Conservation (phyloP, 2,888 invertebrate species). For the Endomychus coccineus region DNA sequence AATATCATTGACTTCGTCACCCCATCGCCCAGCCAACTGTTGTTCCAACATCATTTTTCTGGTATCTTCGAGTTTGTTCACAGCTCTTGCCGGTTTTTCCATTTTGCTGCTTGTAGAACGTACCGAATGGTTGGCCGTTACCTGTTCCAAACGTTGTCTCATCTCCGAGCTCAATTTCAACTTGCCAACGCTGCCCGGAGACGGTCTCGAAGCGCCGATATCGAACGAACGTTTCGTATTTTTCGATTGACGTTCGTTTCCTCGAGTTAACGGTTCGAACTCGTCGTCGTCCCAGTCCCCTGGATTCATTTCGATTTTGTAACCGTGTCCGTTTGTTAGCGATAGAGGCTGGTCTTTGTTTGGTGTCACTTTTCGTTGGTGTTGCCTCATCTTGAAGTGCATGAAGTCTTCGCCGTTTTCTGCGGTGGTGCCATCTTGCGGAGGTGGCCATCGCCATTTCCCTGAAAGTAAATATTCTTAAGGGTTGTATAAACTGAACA, state of each 20-base stretch:
- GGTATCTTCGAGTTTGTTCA: slow-evolving; percentile 78
- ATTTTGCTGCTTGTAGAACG: slow-evolving; percentile 64
- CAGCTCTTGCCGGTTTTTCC: slow-evolving; percentile 63
- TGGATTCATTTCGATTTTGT: slow-evolving; percentile 29
- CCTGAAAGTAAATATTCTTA: too few species aligned
- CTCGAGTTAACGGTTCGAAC: slow-evolving; percentile 47
- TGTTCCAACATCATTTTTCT: slow-evolving; percentile 78
- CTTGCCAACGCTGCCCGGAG: slow-evolving; percentile 85
- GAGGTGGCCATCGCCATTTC: slow-evolving; percentile 96
- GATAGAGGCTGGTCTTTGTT: slow-evolving; percentile 45
- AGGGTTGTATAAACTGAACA: too few species aligned
- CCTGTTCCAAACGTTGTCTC: slow-evolving; percentile 80
- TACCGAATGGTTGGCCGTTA: slow-evolving; percentile 82
- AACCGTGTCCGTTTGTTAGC: slow-evolving; percentile 28
- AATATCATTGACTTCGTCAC: slow-evolving; percentile 52
- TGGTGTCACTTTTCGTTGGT: slow-evolving; percentile 71
- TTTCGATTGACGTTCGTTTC: slow-evolving; percentile 5
- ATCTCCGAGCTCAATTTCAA: slow-evolving; percentile 85
- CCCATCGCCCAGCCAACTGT: slow-evolving; percentile 63
- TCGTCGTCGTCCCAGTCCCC: slow-evolving; percentile 86
- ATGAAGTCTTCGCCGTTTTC: slow-evolving; percentile 74
- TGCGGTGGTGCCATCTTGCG: slow-evolving; percentile 63
- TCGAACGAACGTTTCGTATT: slow-evolving; percentile 59
- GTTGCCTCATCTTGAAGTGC: slow-evolving; percentile 80
- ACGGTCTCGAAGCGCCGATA: slow-evolving; percentile 72